phyloP scores from a whole-genome alignment of 2,113 vertebrate genomes.

The Anarhynchus alexandrinus region DNA sequence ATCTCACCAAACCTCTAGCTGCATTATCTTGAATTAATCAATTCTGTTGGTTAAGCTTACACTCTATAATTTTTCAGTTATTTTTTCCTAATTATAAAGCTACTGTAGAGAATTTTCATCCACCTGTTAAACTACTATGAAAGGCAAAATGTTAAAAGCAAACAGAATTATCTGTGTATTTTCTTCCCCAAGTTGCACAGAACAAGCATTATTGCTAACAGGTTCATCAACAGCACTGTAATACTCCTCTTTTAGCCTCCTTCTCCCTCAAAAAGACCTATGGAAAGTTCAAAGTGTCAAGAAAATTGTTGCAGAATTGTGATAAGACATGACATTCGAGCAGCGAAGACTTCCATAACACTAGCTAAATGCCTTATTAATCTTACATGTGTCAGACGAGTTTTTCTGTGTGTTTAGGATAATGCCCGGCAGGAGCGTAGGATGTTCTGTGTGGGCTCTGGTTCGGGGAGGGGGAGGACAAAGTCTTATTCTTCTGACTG shows the following conservation, averaged over 20 bases:
- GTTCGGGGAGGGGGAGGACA: neutral
- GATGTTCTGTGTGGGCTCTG: neutral
- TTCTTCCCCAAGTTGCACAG: neutral
- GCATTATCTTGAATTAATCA: neutral
- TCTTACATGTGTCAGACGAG: neutral
- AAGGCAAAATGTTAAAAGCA: neutral
- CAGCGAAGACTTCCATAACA: neutral
- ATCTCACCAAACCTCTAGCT: neutral
- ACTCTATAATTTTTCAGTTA: neutral
- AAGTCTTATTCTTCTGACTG: neutral
- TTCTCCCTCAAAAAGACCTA: neutral
- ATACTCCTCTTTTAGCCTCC: neutral
- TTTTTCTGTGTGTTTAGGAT: neutral
- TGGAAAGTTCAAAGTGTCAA: slow-evolving; percentile 45
- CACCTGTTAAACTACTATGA: neutral
- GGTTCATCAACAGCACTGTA: neutral
- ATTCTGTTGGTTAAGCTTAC: neutral
- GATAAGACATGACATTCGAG: neutral
- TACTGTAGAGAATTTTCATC: neutral
- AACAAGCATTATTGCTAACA: neutral
- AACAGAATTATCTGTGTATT: neutral
- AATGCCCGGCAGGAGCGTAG: neutral
- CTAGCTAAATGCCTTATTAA: slow-evolving; percentile 27
- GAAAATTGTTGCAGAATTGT: neutral
- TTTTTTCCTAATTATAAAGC: neutral